phyloP scores from a whole-genome alignment of 2,888 invertebrate genomes.

The Diplolepis rosae region DNA sequence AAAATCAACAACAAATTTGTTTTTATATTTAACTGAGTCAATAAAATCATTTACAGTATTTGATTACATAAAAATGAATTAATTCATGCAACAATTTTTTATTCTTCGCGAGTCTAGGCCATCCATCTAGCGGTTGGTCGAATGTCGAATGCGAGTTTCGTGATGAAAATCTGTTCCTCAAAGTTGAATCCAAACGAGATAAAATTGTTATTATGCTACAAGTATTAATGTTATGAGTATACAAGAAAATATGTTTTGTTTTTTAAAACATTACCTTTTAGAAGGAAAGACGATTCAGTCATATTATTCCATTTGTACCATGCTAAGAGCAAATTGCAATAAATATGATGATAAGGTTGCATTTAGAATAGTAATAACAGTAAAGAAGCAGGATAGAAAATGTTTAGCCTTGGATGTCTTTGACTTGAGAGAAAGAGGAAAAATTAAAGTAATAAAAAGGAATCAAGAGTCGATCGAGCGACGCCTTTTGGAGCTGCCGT shows the following conservation, averaged over 20 bases:
- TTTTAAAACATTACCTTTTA: neutral
- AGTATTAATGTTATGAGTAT: too few species aligned
- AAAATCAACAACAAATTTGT: too few species aligned
- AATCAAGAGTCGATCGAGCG: slow-evolving; percentile 15
- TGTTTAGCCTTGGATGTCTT: neutral
- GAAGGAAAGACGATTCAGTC: neutral
- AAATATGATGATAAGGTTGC: slow-evolving; percentile 23
- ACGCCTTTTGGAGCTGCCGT: slow-evolving; percentile 14
- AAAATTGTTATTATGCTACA: too few species aligned
- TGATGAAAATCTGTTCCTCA: too few species aligned
- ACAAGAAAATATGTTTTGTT: neutral
- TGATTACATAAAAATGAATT: too few species aligned
- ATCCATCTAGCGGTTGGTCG: too few species aligned
- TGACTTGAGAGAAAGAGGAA: neutral
- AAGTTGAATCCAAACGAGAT: too few species aligned
- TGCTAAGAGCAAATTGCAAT: slow-evolving; percentile 18
- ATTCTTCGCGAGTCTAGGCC: too few species aligned
- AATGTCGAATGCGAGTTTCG: too few species aligned
- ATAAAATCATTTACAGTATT: too few species aligned
- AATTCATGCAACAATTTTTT: too few species aligned
- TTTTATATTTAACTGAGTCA: too few species aligned
- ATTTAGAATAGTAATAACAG: slow-evolving; percentile 21
- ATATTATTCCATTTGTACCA: slow-evolving; percentile 12
- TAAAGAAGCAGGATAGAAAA: slow-evolving; percentile 8
- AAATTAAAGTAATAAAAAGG: slow-evolving; percentile 3